These are phyloP conservation scores for Stratiomys singularior DNA, from an alignment of 2,888 invertebrate genomes.

Conservation along the genomic window DNA sequence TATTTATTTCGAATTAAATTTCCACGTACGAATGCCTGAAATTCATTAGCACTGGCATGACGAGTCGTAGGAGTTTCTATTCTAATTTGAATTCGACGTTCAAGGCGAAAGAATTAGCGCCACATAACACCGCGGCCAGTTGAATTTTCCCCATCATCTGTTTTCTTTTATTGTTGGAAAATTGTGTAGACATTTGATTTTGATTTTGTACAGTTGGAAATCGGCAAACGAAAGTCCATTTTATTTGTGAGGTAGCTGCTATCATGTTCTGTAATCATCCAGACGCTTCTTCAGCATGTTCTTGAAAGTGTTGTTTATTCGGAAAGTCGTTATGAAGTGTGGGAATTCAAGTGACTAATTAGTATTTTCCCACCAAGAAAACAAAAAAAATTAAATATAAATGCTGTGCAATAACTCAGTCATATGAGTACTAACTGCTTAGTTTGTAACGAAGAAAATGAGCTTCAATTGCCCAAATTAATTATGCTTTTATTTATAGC, in stretches of 20 bases:
- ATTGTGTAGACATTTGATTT: conserved; percentile 34
- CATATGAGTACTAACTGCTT: too few relatives aligned
- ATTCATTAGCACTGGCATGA: neutral
- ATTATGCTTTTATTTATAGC: too few relatives aligned
- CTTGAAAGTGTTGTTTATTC: conserved; percentile 20
- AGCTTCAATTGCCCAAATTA: too few relatives aligned
- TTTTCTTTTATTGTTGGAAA: conserved; percentile 31
- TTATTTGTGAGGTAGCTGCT: conserved; percentile 30
- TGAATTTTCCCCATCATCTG: conserved; percentile 20
- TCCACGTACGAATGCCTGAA: conserved; percentile 9
- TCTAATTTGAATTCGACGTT: conserved; percentile 9
- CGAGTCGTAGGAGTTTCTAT: conserved; percentile 12
- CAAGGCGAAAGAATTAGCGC: conserved; percentile 17
- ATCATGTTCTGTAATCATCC: conserved; percentile 21
- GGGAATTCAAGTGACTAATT: conserved; percentile 30
- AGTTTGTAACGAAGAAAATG: too few relatives aligned
- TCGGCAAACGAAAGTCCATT: neutral
- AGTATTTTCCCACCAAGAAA: neutral
- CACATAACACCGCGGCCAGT: conserved; percentile 12
- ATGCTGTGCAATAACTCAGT: too few relatives aligned
- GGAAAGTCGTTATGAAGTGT: conserved; percentile 23
- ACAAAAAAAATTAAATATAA: too few relatives aligned
- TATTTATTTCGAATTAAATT: conserved; percentile 22
- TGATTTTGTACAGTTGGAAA: conserved; percentile 27
- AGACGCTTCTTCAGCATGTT: neutral